Base-by-base conservation (phyloP, 2,797 vertebrate species). In the Mormyrus hasselquistii region DNA sequence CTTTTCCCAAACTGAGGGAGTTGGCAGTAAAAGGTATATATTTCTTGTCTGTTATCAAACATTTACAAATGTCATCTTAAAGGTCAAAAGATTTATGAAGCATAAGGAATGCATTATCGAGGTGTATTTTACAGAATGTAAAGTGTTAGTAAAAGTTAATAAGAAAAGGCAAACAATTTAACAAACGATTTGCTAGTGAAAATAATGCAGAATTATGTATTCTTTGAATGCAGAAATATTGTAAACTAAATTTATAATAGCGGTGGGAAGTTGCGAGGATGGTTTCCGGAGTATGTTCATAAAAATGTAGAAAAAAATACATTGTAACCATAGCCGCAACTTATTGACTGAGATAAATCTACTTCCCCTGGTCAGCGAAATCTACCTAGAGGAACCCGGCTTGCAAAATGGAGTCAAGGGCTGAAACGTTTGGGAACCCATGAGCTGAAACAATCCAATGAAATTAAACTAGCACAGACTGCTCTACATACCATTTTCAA, bases 1-100 rank as follows among this genome's bases (percentile, higher is more conserved):
- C 92, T 95, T 93, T 91, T 92, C 93, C 87, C 93, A 91, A 38
- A 94, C 89, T 89, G 93, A 94, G 82, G 93, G 93, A 82, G 91
- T 89, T 53, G 93, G 92, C 86, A 94, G 89, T 55, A 93, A 95
- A 89, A 95, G 95, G 96, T 96, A 92, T 14, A 44, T 25, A 76
- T 50, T 76, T 87, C 41, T 87, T 25, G 50, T 22, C 7, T 29
- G 41, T 59, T 22, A 22, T 55, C 84, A 12, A 2, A 7, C 16
- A 44, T 47, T 55, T 86, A 59, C 65, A 14, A 49, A 34, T 16
- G 69, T 29, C 3, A 47, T 19, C 38, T 19, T 47, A 29, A 59
- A 14, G 44, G 25, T n/a, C 55, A 86, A 73, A 62, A 4, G 49
- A 14, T 44, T 7, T 22, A 86, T 86, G 52, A 55, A 47, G 16